These are phyloP conservation scores for Phthorimaea operculella DNA, from an alignment of 1,140 invertebrate species.

Conservation along the genomic window DNA sequence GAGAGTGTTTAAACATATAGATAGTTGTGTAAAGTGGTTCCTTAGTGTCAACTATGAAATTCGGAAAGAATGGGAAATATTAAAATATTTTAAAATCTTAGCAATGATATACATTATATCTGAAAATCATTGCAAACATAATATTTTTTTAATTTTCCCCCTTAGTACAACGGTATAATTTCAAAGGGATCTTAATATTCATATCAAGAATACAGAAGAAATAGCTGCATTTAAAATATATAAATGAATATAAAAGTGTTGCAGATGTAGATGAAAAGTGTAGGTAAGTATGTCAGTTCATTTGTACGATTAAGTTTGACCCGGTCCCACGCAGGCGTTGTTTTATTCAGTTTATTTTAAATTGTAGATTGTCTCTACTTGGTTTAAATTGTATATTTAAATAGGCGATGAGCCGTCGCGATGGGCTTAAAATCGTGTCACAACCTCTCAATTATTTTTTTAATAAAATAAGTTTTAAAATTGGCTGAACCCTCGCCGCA, in stretches of 20 bases:
- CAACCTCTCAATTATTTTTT: constrained; percentile 56
- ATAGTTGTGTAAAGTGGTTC: constrained; percentile 17
- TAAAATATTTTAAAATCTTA: no score
- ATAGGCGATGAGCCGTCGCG: constrained; percentile 34
- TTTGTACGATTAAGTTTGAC: constrained; percentile 42
- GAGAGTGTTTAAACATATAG: neutral
- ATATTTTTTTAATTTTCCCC: neutral
- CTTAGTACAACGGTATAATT: neutral
- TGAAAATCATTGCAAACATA: no score
- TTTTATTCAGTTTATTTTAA: constrained; percentile 33
- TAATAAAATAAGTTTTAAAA: constrained; percentile 58
- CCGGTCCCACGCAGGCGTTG: constrained; percentile 53
- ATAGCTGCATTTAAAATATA: neutral
- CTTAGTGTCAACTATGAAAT: constrained; percentile 22
- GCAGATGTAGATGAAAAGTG: constrained; percentile 13
- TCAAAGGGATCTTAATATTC: neutral
- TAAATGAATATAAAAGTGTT: constrained; percentile 5
- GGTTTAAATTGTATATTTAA: constrained; percentile 40
- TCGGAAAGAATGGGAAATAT: constrained; percentile 3
- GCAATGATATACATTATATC: no score
- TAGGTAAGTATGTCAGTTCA: constrained; percentile 32
- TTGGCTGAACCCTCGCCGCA: constrained; percentile 46
- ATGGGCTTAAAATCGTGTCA: constrained; percentile 46
- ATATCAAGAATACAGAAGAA: constrained; percentile 3
- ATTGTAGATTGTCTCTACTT: constrained; percentile 42